Percentiles rank a stretch among this genome's conserved stretches.
phyloP scores from a whole-genome alignment of 2,888 invertebrate species.

The Danaus chrysippus region DNA sequence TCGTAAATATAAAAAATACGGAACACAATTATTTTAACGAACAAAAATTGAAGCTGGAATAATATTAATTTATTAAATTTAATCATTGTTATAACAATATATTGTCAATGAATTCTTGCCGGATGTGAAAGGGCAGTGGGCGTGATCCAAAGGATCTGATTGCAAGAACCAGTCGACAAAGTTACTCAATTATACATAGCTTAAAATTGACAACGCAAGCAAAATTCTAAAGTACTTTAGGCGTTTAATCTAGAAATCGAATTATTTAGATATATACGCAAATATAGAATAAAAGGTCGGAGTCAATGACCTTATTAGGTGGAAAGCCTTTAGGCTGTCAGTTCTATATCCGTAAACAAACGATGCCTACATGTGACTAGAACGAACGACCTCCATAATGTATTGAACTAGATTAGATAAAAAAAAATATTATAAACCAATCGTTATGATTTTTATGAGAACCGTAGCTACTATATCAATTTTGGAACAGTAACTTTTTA shows the following conservation, averaged over 20 bases:
- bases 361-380: neutral
- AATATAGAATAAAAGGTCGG: neutral
- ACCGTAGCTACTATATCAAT: too few species aligned
- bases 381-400: neutral
- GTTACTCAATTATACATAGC: slow-evolving; percentile 18
- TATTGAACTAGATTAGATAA: too few species aligned
- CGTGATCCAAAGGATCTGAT: slow-evolving; percentile 22
- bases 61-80: neutral
- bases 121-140: slow-evolving; percentile 26
- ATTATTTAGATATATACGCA: neutral
- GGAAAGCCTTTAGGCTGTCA: slow-evolving; percentile 5
- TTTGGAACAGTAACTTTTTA: too few species aligned
- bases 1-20: too few species aligned
- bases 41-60: neutral
- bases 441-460: too few species aligned
- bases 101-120: slow-evolving; percentile 14
- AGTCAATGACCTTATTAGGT: neutral
- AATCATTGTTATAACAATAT: slow-evolving; percentile 7
- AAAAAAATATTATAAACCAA: too few species aligned
- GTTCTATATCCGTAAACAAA: slow-evolving; percentile 4
- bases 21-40: neutral
- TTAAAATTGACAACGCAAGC: neutral
- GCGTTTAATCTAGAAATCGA: too few species aligned
- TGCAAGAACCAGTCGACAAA: slow-evolving; percentile 23
- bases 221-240: too few species aligned